Conservation (phyloP, 1,140 invertebrate species). For the Belonocnema kinseyi region DNA sequence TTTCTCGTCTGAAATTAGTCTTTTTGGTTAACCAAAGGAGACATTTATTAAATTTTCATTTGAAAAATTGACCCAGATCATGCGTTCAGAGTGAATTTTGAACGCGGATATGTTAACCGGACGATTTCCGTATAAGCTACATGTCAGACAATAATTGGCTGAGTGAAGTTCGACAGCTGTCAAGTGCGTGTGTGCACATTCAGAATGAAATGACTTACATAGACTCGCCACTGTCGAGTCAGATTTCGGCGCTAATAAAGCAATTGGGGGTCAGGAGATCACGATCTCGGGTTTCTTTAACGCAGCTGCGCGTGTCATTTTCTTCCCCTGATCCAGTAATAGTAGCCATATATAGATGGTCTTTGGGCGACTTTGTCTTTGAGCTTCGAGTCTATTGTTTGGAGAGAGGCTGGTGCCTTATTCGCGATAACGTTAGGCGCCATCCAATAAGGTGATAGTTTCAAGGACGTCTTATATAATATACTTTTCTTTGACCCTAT, state of each 20-base stretch:
- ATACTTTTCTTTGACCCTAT: not conserved
- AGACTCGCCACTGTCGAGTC: constrained; percentile 9
- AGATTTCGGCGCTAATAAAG: constrained; percentile 27
- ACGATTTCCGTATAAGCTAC: constrained; percentile 22
- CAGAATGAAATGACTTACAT: constrained; percentile 16
- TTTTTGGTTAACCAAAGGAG: too few relatives aligned
- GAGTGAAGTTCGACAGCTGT: constrained; percentile 29
- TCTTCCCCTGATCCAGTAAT: not conserved
- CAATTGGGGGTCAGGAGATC: not conserved
- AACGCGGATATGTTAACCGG: not conserved
- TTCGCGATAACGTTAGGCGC: not conserved
- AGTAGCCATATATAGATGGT: not conserved
- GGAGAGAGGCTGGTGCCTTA: not conserved
- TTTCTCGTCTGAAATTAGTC: too few relatives aligned
- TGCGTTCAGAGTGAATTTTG: constrained; percentile 6
- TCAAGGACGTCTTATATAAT: constrained; percentile 21
- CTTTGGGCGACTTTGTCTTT: constrained; percentile 7
- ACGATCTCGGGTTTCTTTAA: not conserved
- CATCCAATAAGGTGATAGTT: constrained; percentile 9
- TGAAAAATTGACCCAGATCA: not conserved
- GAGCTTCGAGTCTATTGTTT: not conserved
- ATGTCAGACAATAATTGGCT: constrained; percentile 30
- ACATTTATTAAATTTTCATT: too few relatives aligned
- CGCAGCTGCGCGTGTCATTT: constrained; percentile 12
- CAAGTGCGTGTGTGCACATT: constrained; percentile 28